Base-by-base conservation (phyloP, 2,888 invertebrate genomes). In the Spatulosminthurus flaviceps region DNA sequence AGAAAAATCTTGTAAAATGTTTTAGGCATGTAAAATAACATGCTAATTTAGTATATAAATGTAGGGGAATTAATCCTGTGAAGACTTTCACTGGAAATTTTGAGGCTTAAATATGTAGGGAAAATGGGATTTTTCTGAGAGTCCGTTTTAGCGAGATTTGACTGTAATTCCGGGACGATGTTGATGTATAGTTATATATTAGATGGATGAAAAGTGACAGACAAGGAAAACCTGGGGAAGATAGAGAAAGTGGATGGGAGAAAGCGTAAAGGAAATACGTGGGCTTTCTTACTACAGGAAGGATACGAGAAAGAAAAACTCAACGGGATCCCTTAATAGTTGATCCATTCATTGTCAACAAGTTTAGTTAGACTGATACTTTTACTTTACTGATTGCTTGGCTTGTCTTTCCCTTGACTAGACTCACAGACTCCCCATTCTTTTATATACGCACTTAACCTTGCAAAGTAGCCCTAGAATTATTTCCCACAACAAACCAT, bases 311-410 rank as follows among this genome's bases (percentile, higher is more conserved):
- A 28, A 21, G 16, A 51, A 51, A 24, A 67, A 67, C 24, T 67
- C 67, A 13, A 28, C 67, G 29, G 67, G 67, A 13, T 67, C 29
- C 67, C 61, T 51, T 41, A 28, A 41, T 43, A 34, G 24, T 72
- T 51, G 22, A 34, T 42, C 64, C 34, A 75, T 64, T 75, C 75
- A 75, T 75, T 64, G 64, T 41, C 75, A 64, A 75, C 75, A 75
- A 75, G 75, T 75, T 75, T 75, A 61, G 41, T 22, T 61, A 29
- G 72, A 72, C 72, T 72, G 72, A 51, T 72, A 72, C 51, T 51
- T 70, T 51, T 72, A 67, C 67, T 67, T 67, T 67, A 21, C 51
- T 43, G 51, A 43, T 51, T 43, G 72, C 72, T 72, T 72, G 72
- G 22, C 72, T 72, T 43, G 21, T 22, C 72, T 26, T 51, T 67